These are phyloP conservation scores for Malaclemys terrapin DNA, from an alignment of 2,113 vertebrate genomes.

Conservation along the genomic window DNA sequence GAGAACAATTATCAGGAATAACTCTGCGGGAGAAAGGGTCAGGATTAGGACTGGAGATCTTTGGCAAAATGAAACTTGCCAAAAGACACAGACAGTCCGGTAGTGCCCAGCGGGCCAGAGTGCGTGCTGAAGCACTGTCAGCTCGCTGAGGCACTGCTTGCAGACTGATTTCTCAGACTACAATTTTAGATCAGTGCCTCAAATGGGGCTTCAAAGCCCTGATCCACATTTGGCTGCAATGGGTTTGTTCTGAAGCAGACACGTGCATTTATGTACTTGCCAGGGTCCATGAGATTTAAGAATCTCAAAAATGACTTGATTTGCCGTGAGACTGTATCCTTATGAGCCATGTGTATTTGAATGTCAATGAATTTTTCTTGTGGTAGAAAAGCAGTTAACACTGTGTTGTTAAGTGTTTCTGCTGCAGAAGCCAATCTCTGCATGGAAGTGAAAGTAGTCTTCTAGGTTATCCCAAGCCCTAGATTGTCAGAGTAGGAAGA, in stretches of 20 bases:
- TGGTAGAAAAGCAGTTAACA: neutral
- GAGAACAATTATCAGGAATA: neutral
- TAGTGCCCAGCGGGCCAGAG: neutral
- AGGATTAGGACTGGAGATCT: neutral
- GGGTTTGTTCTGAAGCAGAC: neutral
- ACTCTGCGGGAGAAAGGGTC: neutral
- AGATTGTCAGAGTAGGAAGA: neutral
- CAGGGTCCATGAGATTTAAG: neutral
- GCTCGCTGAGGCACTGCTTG: neutral
- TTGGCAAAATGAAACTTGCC: slow-evolving; percentile 9
- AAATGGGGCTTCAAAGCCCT: neutral
- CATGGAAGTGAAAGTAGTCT: neutral
- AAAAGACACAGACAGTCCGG: neutral
- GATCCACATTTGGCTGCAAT: neutral
- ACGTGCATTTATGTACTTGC: neutral
- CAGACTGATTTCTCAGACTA: neutral
- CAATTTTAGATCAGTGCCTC: neutral
- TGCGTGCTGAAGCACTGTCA: neutral
- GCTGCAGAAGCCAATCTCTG: neutral
- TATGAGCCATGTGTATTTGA: neutral
- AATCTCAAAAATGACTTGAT: neutral
- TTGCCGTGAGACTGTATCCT: neutral
- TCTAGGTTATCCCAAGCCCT: slow-evolving; percentile 2
- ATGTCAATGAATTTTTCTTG: neutral
- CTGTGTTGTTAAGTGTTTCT: neutral